Base-by-base conservation (phyloP, 2,888 invertebrate genomes). In the Cantharis nigra region DNA sequence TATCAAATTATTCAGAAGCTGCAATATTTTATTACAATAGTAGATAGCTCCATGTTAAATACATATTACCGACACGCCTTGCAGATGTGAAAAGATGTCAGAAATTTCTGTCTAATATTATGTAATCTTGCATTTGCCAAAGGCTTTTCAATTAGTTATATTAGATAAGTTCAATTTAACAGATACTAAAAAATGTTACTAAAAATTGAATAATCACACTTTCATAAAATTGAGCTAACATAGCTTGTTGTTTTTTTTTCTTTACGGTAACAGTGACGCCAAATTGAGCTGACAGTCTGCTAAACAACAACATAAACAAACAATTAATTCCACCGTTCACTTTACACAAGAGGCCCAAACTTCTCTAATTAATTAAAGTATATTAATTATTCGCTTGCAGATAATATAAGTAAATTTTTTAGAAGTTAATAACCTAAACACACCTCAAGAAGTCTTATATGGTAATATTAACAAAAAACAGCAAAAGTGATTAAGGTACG, bases 1-100 rank as follows among this genome's bases (percentile, higher is more conserved):
- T 79, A 79, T 78, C 82, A 83, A 82, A 84, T 84, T 84, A 84
- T 84, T 84, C 84, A 84, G 83, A 79, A 81, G 79, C 81, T 80
- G 82, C 82, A 78, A 71, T 67, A 81, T 80, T 83, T 82, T 83
- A 82, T 83, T 82, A 83, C 80, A 80, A 81, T 80, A 71, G 78
- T 80, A 82, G 81, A 82, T 82, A 82, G 81, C 75, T 76, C 76
- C 75, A 73, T 78, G 78, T 80, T 74, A 76, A 79, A 80, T 80
- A 80, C 79, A 79, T 33, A 33, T 65, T 65, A 20, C 20, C 23
- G 65, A 23, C 65, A 65, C 65, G 65, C 72, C 77, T 75, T 69
- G 69, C 65, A 77, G 78, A 76, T 78, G 77, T 77, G 78, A 78
- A 73, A 73, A 79, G 65, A 76, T 76, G 71, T 71, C 33, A 33